Evolutionary conservation across 2,113 vertebrate species (phyloP), one percentile per base, ranked within the genome.

Genomic region (Tringa solitaria): DNA sequence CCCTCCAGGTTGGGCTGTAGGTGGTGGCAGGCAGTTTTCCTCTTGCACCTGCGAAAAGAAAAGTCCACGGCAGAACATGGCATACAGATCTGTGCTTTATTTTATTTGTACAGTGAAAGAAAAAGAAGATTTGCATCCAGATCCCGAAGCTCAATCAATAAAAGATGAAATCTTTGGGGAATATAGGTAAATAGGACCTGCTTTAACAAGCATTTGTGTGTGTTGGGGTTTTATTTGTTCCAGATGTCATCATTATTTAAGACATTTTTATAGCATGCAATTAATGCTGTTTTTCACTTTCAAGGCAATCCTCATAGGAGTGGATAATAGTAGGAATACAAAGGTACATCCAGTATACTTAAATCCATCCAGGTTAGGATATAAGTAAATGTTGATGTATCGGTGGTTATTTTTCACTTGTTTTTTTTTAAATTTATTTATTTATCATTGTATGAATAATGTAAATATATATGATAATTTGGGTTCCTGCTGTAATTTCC

Each of bases 121-220:
- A 96, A 99, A 99, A 90, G 99, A 99, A 97, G 99, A 99, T 97
- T 98, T 99, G 68, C 99, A 99, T 96, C 99, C 99, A 94, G 99
- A 99, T 91, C 98, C 99, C 1, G 99, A 99, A 98, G 98, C 99
- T 94, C 99, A 99, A 92, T 99, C 99, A 87, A 99, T 98, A 97
- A 99, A 99, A 98, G 99, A 99, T 79, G 99, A 99, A 98, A 99
- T 99, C 35, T 99, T 99, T 97, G 99, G 99, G 90, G 99, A 99
- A 98, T 99, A 99, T 98, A 99, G 99, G 99, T 99, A 98, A 98
- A 95, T 89, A 54, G 78, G 86, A 78, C 21, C 14, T 89, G 85
- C 64, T 69, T 74, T 94, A 86, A 79, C 21, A 30, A 89, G 74
- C 65, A 1, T 93, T 94, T 95, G 57, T 91, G 78, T 91, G 78